Evolutionary conservation across 1,140 invertebrate genomes (phyloP).

Genomic region (Triops cancriformis): DNA sequence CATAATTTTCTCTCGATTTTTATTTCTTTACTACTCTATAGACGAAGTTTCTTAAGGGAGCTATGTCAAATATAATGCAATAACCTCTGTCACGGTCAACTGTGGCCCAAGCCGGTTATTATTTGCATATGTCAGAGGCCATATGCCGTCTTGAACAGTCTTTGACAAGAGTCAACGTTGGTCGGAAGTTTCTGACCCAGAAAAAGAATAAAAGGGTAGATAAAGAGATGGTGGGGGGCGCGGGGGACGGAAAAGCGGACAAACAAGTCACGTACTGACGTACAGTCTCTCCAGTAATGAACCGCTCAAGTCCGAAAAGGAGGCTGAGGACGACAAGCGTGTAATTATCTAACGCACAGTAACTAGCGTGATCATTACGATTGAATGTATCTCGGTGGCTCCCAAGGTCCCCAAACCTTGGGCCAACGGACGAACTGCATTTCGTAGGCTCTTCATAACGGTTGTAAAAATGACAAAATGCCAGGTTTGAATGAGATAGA

Average conservation of each 20-base stretch:
- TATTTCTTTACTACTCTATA: too few species aligned
- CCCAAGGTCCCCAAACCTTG: too few species aligned
- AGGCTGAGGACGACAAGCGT: background rate
- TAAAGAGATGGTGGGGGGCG: background rate
- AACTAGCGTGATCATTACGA: background rate
- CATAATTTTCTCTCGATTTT: too few species aligned
- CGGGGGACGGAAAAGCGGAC: background rate
- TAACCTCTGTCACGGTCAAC: background rate
- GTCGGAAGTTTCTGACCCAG: background rate
- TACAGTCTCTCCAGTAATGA: background rate
- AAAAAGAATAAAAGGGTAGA: background rate
- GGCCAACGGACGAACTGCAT: too few species aligned
- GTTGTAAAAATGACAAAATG: too few species aligned
- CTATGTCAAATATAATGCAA: background rate
- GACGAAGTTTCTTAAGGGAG: background rate
- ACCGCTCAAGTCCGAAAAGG: background rate
- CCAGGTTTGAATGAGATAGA: background rate
- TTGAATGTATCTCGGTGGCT: background rate
- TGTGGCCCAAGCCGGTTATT: background rate
- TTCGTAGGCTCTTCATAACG: too few species aligned
- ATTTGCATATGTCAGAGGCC: constrained; percentile 5
- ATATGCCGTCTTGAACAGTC: background rate
- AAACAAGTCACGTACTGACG: background rate
- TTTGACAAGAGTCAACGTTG: background rate
- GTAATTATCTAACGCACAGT: background rate